phyloP scores from a whole-genome alignment of 2,113 vertebrate species.

The Thinocorus orbignyianus region DNA sequence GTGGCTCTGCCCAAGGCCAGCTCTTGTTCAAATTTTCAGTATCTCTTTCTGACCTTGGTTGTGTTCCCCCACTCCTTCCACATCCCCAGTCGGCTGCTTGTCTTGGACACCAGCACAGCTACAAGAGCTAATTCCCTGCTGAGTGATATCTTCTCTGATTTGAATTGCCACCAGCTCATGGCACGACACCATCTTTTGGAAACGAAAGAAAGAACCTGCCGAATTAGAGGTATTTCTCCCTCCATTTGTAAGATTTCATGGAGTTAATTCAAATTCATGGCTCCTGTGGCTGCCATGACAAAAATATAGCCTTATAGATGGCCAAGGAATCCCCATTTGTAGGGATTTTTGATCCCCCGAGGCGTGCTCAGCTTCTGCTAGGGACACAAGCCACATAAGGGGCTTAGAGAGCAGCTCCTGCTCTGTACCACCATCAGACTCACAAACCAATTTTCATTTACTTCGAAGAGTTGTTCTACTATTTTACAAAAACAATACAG shows the following conservation, averaged over 20 bases:
- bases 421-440: background rate
- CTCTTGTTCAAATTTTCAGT: background rate
- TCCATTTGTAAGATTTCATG: conserved; percentile 48
- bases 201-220: background rate
- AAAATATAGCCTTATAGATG: conserved; percentile 4
- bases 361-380: background rate
- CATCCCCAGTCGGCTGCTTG: background rate
- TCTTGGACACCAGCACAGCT: background rate
- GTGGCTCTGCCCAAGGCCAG: background rate
- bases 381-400: background rate
- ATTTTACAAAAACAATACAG: background rate
- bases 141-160: conserved; percentile 18
- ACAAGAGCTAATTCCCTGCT: background rate
- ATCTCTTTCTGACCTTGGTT: background rate
- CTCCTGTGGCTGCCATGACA: conserved; percentile 4
- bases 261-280: conserved; percentile 15
- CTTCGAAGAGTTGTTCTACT: background rate
- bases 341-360: conserved; percentile 29
- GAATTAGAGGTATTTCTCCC: conserved; percentile 44
- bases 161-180: background rate
- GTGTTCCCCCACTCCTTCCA: background rate
- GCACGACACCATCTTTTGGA: background rate
- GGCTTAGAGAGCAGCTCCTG: background rate
- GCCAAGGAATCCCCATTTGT: conserved; percentile 40
- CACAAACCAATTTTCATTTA: background rate